Percentiles rank a stretch among this genome's conserved stretches.
phyloP scores from a whole-genome alignment of 2,113 vertebrate genomes.

The Paracanthobrama guichenoti region DNA sequence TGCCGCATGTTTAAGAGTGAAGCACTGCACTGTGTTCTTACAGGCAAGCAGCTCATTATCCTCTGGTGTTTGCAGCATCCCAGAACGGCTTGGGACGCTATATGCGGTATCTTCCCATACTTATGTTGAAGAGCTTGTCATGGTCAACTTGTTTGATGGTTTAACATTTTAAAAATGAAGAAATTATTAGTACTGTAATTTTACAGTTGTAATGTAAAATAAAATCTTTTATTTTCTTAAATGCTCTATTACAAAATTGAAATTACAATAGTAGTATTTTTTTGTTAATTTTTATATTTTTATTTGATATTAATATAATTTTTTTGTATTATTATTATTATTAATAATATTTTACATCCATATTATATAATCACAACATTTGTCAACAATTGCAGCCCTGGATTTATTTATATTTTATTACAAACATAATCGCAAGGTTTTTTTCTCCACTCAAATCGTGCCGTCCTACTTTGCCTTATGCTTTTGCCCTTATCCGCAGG shows the following conservation, averaged over 20 bases:
- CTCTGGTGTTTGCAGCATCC: no score
- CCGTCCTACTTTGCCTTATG: neutral
- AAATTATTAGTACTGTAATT: neutral
- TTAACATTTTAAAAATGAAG: neutral
- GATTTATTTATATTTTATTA: neutral
- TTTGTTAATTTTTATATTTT: neutral
- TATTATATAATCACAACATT: neutral
- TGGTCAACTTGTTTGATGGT: no score
- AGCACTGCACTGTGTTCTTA: neutral
- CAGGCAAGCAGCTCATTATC: no score
- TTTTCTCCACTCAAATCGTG: conserved; percentile 1
- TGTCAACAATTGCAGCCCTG: neutral
- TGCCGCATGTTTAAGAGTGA: neutral
- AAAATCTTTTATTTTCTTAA: neutral
- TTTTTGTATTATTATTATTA: no score
- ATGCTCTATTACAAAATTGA: neutral
- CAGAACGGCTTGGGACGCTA: no score
- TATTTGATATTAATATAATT: neutral
- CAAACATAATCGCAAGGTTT: neutral
- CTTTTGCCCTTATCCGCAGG: conserved; percentile 30
- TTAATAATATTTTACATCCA: neutral
- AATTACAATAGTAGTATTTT: neutral
- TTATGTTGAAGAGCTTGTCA: neutral
- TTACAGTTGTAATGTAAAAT: neutral
- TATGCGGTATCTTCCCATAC: neutral